phyloP scores from a whole-genome alignment of 2,797 vertebrate species.

The Lagodon rhomboides region DNA sequence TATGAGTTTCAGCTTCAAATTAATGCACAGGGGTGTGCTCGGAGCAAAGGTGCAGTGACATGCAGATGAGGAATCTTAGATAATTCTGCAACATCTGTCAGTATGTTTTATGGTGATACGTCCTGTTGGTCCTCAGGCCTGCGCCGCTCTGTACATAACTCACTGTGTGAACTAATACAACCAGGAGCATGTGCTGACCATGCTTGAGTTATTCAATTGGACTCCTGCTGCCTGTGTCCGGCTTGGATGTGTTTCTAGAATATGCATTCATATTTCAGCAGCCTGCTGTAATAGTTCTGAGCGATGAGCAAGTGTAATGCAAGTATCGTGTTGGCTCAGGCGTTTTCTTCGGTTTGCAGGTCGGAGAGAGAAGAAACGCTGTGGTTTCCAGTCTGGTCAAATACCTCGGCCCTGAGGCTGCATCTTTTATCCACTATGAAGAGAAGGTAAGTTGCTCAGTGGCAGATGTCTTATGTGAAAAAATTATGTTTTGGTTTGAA shows the following conservation, averaged over 20 bases:
- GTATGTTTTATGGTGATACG: slow-evolving; percentile 47
- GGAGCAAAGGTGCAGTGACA: slow-evolving; percentile 39
- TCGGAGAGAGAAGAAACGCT: slow-evolving; percentile 76
- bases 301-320: slow-evolving; percentile 24
- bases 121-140: slow-evolving; percentile 37
- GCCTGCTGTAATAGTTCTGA: slow-evolving; percentile 20
- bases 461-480: slow-evolving; percentile 33
- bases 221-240: slow-evolving; percentile 36
- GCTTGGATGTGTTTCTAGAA: slow-evolving; percentile 27
- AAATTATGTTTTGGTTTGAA: slow-evolving; percentile 34
- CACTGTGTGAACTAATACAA: slow-evolving; percentile 37
- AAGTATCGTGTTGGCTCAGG: slow-evolving; percentile 20
- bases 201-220: slow-evolving; percentile 63
- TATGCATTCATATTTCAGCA: slow-evolving; percentile 52
- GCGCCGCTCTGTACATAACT: slow-evolving; percentile 56
- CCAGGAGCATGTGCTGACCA: slow-evolving; percentile 53
- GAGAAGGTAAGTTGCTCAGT: slow-evolving; percentile 81
- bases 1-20: slow-evolving; percentile 20
- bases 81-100: slow-evolving; percentile 57
- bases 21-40: slow-evolving; percentile 20
- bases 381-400: slow-evolving; percentile 81
- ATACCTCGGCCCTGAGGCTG: slow-evolving; percentile 83
- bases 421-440: slow-evolving; percentile 82
- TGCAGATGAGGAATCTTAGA: slow-evolving; percentile 50
- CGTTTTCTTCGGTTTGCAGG: slow-evolving; percentile 69